Percentiles rank a stretch among this genome's conserved stretches.
phyloP scores from a whole-genome alignment of 2,113 vertebrate genomes.

The Triplophysa rosa region DNA sequence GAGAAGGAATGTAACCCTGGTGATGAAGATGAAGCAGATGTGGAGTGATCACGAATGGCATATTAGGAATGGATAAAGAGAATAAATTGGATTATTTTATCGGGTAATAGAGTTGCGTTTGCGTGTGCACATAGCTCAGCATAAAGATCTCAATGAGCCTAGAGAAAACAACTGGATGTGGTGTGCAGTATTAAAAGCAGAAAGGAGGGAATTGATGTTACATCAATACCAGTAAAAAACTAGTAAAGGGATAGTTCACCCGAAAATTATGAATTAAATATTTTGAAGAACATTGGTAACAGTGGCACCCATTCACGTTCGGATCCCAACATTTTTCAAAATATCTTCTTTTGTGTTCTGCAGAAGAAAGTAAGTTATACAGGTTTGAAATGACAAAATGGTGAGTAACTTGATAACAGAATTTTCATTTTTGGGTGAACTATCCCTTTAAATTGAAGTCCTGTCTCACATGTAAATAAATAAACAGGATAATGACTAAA shows the following conservation, averaged over 20 bases:
- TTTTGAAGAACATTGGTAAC: too few relatives aligned
- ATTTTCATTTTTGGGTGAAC: too few relatives aligned
- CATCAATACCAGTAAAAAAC: too few relatives aligned
- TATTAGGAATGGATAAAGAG: slow-evolving; percentile 4
- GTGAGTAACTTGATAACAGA: too few relatives aligned
- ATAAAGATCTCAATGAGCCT: neutral
- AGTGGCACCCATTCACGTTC: too few relatives aligned
- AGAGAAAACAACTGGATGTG: slow-evolving; percentile 9
- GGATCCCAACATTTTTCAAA: too few relatives aligned
- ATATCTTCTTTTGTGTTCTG: too few relatives aligned
- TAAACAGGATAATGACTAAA: slow-evolving; percentile 9
- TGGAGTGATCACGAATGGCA: slow-evolving; percentile 69
- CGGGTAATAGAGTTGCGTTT: slow-evolving; percentile 33
- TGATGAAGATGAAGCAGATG: slow-evolving; percentile 73
- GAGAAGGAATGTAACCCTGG: slow-evolving; percentile 78
- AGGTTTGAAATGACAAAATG: too few relatives aligned
- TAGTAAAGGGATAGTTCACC: too few relatives aligned
- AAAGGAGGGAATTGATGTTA: neutral
- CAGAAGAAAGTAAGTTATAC: too few relatives aligned
- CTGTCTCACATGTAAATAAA: neutral
- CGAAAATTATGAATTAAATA: too few relatives aligned
- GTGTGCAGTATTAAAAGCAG: neutral
- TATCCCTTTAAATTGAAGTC: neutral
- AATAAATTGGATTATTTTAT: slow-evolving; percentile 49
- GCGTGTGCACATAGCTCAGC: slow-evolving; percentile 28